These are phyloP conservation scores for Synergus gifuensis DNA, from an alignment of 2,888 invertebrate genomes.

Conservation along the genomic window DNA sequence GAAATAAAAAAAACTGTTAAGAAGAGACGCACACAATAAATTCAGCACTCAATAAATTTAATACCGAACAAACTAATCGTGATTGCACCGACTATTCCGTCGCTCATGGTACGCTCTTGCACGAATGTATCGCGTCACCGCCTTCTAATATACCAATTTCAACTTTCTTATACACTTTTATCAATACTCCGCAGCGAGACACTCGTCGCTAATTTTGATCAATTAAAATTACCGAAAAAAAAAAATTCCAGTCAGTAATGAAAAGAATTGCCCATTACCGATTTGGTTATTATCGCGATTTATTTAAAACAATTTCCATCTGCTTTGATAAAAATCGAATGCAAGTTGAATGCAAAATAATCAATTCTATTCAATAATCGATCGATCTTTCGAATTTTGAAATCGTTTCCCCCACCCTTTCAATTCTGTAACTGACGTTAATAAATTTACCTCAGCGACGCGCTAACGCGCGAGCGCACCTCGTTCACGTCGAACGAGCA, in stretches of 20 bases:
- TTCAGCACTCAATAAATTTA: slow-evolving; percentile 50
- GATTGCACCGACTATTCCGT: slow-evolving; percentile 74
- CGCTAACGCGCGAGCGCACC: slow-evolving; percentile 39
- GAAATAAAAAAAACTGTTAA: slow-evolving; percentile 54
- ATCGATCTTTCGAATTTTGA: neutral
- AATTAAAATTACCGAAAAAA: neutral
- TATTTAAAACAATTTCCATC: neutral
- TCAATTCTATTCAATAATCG: neutral
- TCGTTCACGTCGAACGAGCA: slow-evolving; percentile 26
- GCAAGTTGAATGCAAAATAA: neutral
- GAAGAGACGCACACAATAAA: slow-evolving; percentile 45
- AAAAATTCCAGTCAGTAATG: neutral
- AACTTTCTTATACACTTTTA: slow-evolving; percentile 28
- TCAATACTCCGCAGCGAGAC: neutral
- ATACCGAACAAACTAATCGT: slow-evolving; percentile 75
- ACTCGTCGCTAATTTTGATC: neutral
- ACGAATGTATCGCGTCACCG: neutral
- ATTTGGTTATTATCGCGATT: neutral
- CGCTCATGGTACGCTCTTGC: slow-evolving; percentile 67
- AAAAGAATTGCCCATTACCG: neutral
- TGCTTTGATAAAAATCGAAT: neutral
- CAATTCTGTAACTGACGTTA: slow-evolving; percentile 13
- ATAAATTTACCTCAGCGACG: slow-evolving; percentile 19
- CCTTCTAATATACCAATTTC: slow-evolving; percentile 1
- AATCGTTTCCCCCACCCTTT: slow-evolving; percentile 15